Conservation (phyloP, 2,888 invertebrate species). For the Coleophora flavipennella region DNA sequence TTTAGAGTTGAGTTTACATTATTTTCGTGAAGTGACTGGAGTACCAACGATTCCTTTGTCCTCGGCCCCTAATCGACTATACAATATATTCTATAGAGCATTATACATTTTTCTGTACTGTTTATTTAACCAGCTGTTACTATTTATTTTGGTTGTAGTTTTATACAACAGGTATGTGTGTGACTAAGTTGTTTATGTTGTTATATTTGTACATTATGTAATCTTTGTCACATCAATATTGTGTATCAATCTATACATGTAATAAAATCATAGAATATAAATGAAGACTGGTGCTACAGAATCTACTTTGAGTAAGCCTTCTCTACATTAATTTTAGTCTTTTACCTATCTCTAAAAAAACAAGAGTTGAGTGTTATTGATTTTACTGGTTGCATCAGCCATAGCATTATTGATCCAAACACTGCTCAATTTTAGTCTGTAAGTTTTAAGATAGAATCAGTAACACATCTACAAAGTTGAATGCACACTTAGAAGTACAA, state of each 20-base stretch:
- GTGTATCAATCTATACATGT: not conserved
- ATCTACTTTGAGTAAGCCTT: too few relatives aligned
- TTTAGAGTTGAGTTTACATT: slow-evolving; percentile 12
- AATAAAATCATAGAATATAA: too few relatives aligned
- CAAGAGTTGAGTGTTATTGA: not conserved
- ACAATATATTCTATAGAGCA: slow-evolving; percentile 1
- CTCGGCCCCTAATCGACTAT: slow-evolving; percentile 38
- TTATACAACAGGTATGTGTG: slow-evolving; percentile 15
- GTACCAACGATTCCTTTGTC: slow-evolving; percentile 68
- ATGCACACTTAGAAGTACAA: too few relatives aligned
- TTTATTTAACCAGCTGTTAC: slow-evolving; percentile 43
- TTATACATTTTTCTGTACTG: slow-evolving; percentile 18
- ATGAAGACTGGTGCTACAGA: too few relatives aligned
- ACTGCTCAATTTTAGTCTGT: not conserved
- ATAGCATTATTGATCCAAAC: not conserved
- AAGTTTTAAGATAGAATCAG: too few relatives aligned
- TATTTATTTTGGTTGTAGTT: slow-evolving; percentile 27
- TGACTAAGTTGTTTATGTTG: slow-evolving; percentile 25
- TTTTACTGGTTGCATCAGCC: not conserved
- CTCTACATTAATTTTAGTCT: too few relatives aligned
- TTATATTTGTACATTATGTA: slow-evolving; percentile 37
- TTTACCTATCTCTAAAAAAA: slow-evolving; percentile 5
- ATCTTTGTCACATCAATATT: slow-evolving; percentile 14
- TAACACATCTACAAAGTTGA: too few relatives aligned
- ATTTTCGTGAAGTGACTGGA: slow-evolving; percentile 23